phyloP scores from a whole-genome alignment of 2,113 vertebrate genomes.

The Nerophis lumbriciformis region DNA sequence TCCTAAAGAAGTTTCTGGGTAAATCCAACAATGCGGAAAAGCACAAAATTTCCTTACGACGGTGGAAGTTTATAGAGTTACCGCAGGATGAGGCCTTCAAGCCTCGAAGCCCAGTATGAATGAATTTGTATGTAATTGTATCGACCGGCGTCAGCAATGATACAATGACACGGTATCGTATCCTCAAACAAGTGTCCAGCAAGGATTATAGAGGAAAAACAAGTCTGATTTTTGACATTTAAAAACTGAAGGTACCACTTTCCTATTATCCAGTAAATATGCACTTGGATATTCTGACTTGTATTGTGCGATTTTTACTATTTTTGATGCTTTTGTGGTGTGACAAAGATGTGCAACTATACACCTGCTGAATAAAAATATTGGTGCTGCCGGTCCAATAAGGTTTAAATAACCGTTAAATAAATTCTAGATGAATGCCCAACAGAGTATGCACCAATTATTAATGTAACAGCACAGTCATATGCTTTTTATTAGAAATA shows the following conservation, averaged over 20 bases:
- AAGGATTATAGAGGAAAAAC: not conserved
- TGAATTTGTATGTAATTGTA: not conserved
- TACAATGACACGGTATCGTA: not conserved
- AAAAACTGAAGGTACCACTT: not conserved
- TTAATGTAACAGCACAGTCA: slow-evolving; percentile 10
- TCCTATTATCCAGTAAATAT: slow-evolving; percentile 28
- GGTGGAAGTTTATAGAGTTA: slow-evolving; percentile 84
- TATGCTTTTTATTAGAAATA: slow-evolving; percentile 73
- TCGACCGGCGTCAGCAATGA: not conserved
- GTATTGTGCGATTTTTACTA: not conserved
- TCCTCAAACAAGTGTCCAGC: not conserved
- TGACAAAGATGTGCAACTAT: too few species aligned
- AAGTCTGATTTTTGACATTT: not conserved
- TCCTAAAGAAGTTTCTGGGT: slow-evolving; percentile 73
- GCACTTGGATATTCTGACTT: slow-evolving; percentile 9
- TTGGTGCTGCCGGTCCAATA: not conserved
- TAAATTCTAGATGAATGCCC: not conserved
- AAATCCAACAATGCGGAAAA: slow-evolving; percentile 77
- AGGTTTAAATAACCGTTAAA: not conserved
- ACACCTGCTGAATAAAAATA: too few species aligned
- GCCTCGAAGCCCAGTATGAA: slow-evolving; percentile 38
- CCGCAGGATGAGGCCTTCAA: slow-evolving; percentile 75
- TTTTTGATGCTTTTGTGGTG: too few species aligned
- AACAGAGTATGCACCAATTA: not conserved
- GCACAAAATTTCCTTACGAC: slow-evolving; percentile 79